These are phyloP conservation scores for Sardina pilchardus DNA, from an alignment of 2,113 vertebrate genomes.

Conservation along the genomic window DNA sequence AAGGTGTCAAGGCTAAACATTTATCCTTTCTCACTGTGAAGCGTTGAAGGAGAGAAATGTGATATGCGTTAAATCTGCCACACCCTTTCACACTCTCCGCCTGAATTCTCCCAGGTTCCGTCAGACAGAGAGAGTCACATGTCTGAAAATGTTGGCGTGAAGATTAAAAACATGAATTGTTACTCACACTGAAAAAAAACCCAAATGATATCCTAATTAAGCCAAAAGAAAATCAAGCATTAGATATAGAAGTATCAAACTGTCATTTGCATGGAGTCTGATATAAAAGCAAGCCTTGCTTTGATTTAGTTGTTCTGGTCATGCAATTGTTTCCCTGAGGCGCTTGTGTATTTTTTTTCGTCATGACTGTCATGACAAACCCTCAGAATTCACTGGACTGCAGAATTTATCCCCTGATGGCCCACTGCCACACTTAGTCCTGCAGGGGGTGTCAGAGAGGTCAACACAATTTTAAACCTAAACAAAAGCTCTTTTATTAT, in stretches of 20 bases:
- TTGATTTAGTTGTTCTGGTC: neutral
- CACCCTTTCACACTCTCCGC: neutral
- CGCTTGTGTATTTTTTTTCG: neutral
- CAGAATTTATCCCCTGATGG: neutral
- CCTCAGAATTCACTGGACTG: neutral
- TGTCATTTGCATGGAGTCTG: neutral
- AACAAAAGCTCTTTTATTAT: neutral
- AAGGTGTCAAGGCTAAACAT: neutral
- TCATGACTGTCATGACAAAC: neutral
- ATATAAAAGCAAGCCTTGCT: neutral
- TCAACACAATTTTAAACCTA: neutral
- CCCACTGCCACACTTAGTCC: slow-evolving; percentile 3
- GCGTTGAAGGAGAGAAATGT: neutral
- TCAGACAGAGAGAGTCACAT: neutral
- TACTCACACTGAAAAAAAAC: neutral
- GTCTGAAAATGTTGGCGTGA: neutral
- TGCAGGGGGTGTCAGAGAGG: slow-evolving; percentile 35
- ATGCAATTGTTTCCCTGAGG: neutral
- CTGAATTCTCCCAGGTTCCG: neutral
- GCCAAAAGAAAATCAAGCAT: neutral
- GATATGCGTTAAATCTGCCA: slow-evolving; percentile 1
- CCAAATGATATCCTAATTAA: neutral
- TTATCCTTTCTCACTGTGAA: neutral
- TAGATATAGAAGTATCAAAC: neutral
- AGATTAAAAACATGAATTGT: neutral